Conservation (phyloP, 2,797 vertebrate species). For the Craterocephalus amniculus region DNA sequence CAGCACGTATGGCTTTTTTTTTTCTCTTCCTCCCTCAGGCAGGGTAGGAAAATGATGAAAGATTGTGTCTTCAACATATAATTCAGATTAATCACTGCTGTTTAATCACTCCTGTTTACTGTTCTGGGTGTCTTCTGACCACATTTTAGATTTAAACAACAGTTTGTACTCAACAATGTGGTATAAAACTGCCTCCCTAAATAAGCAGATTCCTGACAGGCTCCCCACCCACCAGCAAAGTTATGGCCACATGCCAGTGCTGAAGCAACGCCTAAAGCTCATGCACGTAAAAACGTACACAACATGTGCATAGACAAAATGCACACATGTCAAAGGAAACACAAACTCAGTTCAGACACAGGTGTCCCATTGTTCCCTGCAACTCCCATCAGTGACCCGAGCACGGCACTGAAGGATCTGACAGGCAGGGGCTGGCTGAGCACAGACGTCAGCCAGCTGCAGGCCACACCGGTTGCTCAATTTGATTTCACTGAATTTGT, state of each 20-base stretch:
- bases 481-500: constrained; percentile 38
- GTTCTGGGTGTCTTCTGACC: constrained; percentile 6
- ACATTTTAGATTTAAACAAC: constrained; percentile 8
- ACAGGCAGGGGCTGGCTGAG: constrained; percentile 33
- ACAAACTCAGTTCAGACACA: constrained; percentile 49
- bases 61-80: not conserved
- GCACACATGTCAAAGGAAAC: constrained; percentile 28
- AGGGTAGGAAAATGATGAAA: constrained; percentile 15
- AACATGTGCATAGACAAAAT: constrained; percentile 4
- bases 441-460: constrained; percentile 44
- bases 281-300: not conserved
- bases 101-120: constrained; percentile 12
- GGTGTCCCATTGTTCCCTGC: constrained; percentile 61
- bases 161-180: constrained; percentile 4
- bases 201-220: constrained; percentile 22
- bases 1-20: constrained; percentile 12
- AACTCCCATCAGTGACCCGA: constrained; percentile 38
- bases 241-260: constrained; percentile 41
- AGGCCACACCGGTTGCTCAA: constrained; percentile 33
- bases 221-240: constrained; percentile 19
- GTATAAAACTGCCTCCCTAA: constrained; percentile 23
- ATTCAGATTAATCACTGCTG: constrained; percentile 14
- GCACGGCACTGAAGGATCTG: constrained; percentile 36
- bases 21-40: not conserved
- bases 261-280: constrained; percentile 27